phyloP scores from a whole-genome alignment of 2,888 invertebrate genomes.

The Formica aserva region DNA sequence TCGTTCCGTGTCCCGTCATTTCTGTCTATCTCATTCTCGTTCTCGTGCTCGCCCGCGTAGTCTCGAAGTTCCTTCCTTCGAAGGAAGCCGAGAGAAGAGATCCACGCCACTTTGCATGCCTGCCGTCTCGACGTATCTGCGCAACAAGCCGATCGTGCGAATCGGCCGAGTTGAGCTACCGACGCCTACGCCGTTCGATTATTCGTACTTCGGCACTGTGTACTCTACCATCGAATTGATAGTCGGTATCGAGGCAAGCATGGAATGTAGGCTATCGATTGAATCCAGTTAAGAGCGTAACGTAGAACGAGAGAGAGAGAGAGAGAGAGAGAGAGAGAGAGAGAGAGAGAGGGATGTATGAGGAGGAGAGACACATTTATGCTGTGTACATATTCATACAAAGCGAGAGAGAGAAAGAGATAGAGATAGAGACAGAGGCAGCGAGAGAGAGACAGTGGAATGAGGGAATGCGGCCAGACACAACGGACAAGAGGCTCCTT shows the following conservation, averaged over 20 bases:
- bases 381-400: slow-evolving; percentile 8
- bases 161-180: slow-evolving; percentile 14
- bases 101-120: slow-evolving; percentile 35
- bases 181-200: slow-evolving; percentile 36
- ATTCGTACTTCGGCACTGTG: slow-evolving; percentile 57
- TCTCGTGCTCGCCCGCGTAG: slow-evolving; percentile 1
- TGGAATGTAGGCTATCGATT: slow-evolving; percentile 75
- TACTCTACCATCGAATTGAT: slow-evolving; percentile 72
- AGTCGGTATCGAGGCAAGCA: slow-evolving; percentile 57
- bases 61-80: not conserved
- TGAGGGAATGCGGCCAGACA: slow-evolving; percentile 55
- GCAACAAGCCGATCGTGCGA: slow-evolving; percentile 32
- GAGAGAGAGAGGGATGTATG: too few species aligned
- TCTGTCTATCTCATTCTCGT: slow-evolving; percentile 30
- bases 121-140: not conserved
- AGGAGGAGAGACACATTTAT: slow-evolving; percentile 18
- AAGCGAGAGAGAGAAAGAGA: slow-evolving; percentile 11
- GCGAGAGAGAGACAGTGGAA: slow-evolving; percentile 29
- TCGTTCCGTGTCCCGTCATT: not conserved
- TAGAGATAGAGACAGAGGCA: not conserved
- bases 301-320: slow-evolving; percentile 23
- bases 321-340: not conserved
- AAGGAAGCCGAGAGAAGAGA: slow-evolving; percentile 28
- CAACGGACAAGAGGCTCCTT: slow-evolving; percentile 72
- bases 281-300: slow-evolving; percentile 65